Evolutionary conservation across 2,797 vertebrate genomes (phyloP).

Genomic region (Diceros bicornis): DNA sequence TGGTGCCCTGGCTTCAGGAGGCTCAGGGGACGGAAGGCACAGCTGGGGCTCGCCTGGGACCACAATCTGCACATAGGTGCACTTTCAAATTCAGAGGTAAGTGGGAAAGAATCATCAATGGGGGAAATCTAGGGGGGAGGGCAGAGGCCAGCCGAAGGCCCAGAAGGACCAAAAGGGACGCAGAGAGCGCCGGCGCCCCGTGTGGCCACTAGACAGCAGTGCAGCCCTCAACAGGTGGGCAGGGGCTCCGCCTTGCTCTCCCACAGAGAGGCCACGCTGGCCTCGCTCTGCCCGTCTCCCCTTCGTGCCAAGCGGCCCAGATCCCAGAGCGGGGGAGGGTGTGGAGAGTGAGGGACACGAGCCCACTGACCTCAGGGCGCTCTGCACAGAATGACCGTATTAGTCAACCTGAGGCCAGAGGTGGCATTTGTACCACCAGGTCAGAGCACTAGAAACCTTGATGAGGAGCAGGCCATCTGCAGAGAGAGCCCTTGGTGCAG

Average conservation of each 20-base stretch:
- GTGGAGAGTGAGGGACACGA: background rate
- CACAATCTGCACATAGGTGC: background rate
- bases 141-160: background rate
- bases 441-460: constrained; percentile 48
- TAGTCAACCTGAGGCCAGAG: constrained; percentile 24
- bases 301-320: too few relatives aligned
- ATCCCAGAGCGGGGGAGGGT: background rate
- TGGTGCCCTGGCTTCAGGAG: background rate
- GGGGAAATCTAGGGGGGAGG: too few relatives aligned
- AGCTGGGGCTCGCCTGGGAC: background rate
- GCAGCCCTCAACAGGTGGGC: too few relatives aligned
- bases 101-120: background rate
- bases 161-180: too few relatives aligned
- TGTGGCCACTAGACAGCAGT: too few relatives aligned
- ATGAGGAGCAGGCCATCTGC: constrained; percentile 41
- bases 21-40: background rate
- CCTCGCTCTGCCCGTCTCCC: too few relatives aligned
- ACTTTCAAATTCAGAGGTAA: background rate
- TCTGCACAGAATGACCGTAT: constrained; percentile 30
- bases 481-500: constrained; percentile 37
- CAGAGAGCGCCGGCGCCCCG: too few relatives aligned
- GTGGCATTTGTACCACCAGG: constrained; percentile 25
- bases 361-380: constrained; percentile 59
- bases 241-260: too few relatives aligned
- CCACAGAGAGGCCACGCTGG: too few relatives aligned